Base-by-base conservation (phyloP, 2,888 invertebrate species). In the Eucera pruinosa region DNA sequence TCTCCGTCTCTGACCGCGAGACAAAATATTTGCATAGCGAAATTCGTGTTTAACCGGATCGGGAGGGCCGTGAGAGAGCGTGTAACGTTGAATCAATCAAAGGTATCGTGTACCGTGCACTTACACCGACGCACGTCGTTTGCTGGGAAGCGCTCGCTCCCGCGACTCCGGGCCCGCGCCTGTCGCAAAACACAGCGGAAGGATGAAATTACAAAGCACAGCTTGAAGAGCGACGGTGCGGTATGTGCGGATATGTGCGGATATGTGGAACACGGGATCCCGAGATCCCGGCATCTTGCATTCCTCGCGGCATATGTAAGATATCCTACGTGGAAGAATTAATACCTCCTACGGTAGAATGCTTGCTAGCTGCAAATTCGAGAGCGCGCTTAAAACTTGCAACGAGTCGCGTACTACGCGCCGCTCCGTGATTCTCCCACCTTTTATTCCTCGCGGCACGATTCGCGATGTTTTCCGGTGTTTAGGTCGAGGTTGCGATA, bases 131-230 rank as follows among this genome's bases (percentile, higher is more conserved):
- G n/a, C n/a, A n/a, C n/a, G n/a, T n/a, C n/a, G n/a, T n/a, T n/a
- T n/a, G n/a, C n/a, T n/a, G n/a, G n/a, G n/a, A n/a, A n/a, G n/a
- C n/a, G n/a, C n/a, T n/a, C n/a, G n/a, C n/a, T n/a, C n/a, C n/a
- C n/a, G n/a, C n/a, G n/a, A n/a, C n/a, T n/a, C n/a, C n/a, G n/a
- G n/a, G n/a, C 20, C 33, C 25, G 45, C 7, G 25, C 9, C 27
- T 39, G 15, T 7, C 27, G 23, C 30, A 54, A 69, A 69, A 76
- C 60, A 76, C 48, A 64, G 41, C 54, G 64, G 52, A 50, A 27
- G 69, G 77, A 69, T 60, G 54, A 76, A 78, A 78, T 69, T 61
- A 48, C 64, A 64, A 78, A 76, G 77, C 69, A 60, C 52, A 64
- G 69, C 69, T 76, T 55, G 62, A 27, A 27, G 54, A 52, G 27